A percentile compares a stretch with the other conserved stretches of the same genome.
Conservation (phyloP, 2,113 vertebrate genomes). For the Nesoenas mayeri region DNA sequence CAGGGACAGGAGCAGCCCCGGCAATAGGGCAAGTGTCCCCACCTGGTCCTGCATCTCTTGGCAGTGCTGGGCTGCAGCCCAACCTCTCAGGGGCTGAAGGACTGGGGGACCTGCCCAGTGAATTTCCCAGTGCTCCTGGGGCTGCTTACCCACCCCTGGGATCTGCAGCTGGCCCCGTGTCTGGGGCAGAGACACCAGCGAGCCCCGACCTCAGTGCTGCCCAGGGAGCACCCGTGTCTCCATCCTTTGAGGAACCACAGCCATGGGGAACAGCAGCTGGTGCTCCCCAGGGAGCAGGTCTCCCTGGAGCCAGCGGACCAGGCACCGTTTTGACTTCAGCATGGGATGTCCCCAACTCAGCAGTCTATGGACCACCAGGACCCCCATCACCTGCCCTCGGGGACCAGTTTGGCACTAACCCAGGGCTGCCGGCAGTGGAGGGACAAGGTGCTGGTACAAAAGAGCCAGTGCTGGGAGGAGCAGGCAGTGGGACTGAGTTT, state of each 20-base stretch:
- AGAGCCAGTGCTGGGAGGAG: background rate
- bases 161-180: accelerated
- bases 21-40: background rate
- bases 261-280: background rate
- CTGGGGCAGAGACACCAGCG: background rate
- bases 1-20: background rate
- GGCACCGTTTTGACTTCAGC: accelerated
- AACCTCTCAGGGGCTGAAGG: accelerated
- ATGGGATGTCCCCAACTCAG: background rate
- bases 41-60: accelerated
- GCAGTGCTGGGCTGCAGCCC: background rate
- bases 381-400: background rate
- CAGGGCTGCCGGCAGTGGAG: accelerated
- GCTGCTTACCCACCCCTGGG: background rate
- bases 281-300: background rate
- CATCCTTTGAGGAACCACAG: background rate
- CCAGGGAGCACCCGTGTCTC: background rate
- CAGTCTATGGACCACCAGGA: background rate
- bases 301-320: accelerated
- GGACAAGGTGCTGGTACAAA: accelerated
- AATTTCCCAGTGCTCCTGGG: background rate
- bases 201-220: background rate
- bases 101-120: background rate
- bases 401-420: background rate
- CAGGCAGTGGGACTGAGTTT: accelerated